These are phyloP conservation scores for Notechis scutatus DNA, from an alignment of 2,113 vertebrate genomes.

Conservation along the genomic window DNA sequence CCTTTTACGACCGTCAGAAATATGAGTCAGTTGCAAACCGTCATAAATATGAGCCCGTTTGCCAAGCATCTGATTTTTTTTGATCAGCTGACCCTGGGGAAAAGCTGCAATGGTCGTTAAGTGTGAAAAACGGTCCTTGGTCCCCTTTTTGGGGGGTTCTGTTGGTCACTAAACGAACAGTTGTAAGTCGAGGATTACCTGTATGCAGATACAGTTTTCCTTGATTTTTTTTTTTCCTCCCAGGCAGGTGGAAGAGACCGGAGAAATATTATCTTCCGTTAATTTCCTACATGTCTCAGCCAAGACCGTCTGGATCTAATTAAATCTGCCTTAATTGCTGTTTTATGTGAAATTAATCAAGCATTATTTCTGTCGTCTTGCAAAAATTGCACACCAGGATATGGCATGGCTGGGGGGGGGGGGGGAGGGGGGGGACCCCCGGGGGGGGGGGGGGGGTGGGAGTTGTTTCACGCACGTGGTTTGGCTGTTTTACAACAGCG, in stretches of 20 bases:
- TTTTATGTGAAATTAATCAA: constrained; percentile 62
- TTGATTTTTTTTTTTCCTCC: background rate
- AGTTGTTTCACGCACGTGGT: too few relatives aligned
- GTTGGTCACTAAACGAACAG: too few relatives aligned
- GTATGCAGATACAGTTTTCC: background rate
- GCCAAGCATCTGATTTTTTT: background rate
- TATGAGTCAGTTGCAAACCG: too few relatives aligned
- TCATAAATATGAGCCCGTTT: background rate
- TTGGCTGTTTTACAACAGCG: too few relatives aligned
- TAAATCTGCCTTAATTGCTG: constrained; percentile 66
- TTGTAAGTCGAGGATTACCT: background rate
- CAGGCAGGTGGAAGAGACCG: accelerated
- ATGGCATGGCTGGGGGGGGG: too few relatives aligned
- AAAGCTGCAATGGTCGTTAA: background rate
- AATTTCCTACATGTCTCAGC: constrained; percentile 46
- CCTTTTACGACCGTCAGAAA: too few relatives aligned
- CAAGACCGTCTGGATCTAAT: constrained; percentile 52
- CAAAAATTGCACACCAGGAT: too few relatives aligned
- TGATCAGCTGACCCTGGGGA: too few relatives aligned
- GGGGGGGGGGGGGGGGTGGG: too few relatives aligned
- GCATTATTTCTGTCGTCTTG: too few relatives aligned
- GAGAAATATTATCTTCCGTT: constrained; percentile 5
- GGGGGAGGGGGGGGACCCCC: too few relatives aligned
- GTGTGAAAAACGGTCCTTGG: background rate
- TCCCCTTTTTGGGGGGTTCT: too few relatives aligned